Conservation (phyloP, 2,113 vertebrate species). For the Ursus arctos region DNA sequence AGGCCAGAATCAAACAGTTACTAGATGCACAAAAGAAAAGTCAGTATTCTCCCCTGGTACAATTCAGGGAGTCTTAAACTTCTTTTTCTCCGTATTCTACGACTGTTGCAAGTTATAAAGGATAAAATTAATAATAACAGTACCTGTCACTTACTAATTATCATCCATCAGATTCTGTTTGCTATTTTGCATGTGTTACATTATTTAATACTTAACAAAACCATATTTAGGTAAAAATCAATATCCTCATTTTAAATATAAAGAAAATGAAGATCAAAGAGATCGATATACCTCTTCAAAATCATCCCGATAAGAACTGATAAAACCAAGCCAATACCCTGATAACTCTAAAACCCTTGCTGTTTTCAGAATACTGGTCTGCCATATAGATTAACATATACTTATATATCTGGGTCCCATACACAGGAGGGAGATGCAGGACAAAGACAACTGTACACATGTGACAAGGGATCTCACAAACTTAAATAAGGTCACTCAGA, state of each 20-base stretch:
- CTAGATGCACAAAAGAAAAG: not conserved
- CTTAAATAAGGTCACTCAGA: not conserved
- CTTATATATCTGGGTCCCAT: not conserved
- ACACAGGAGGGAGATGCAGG: not conserved
- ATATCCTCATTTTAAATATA: slow-evolving; percentile 30
- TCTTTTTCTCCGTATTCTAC: not conserved
- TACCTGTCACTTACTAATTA: not conserved
- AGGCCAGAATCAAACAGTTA: not conserved
- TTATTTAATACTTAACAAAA: slow-evolving; percentile 25
- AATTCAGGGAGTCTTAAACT: not conserved
- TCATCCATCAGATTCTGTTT: not conserved
- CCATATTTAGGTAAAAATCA: not conserved
- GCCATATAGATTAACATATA: not conserved
- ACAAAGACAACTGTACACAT: not conserved
- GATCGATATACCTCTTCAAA: not conserved
- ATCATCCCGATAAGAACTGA: not conserved
- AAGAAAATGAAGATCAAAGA: slow-evolving; percentile 32
- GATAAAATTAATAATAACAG: not conserved
- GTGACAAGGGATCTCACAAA: not conserved
- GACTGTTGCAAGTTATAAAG: not conserved
- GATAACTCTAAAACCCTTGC: not conserved
- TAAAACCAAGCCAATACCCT: not conserved
- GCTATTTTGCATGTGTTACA: not conserved
- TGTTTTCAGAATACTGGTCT: not conserved
- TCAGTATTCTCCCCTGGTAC: not conserved